Evolutionary conservation across 30 jellyfish, hydroid and myxozoan genomes (phyloP), one percentile per base, ranked within the genome.

Genomic region (Morbakka virulenta): DNA sequence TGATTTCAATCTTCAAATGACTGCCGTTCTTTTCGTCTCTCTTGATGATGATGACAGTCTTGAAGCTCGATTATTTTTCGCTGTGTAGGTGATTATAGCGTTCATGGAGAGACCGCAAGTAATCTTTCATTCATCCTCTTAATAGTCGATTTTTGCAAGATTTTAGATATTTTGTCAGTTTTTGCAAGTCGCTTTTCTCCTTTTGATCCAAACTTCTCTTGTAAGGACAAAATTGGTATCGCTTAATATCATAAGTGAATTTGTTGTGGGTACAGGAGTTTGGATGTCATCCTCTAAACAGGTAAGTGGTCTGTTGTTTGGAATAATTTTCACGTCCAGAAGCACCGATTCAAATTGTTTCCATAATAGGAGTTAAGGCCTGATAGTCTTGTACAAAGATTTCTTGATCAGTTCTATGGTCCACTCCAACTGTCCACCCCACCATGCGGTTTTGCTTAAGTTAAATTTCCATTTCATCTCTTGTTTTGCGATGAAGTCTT

Each of bases 51-150:
- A 77, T 69, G 32, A 76, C 87, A 24, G 3, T 21, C 28, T 74
- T 74, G 21, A 61, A 32, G 34, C 35, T 26, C 23, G 48, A 20
- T 53, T 35, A 32, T 77, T 64, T 79, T 23, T 67, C 83, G 35
- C 48, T 65, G 65, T 79, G 93, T 33, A 49, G 48, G 34, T 67
- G 35, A 52, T 77, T 71, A 52, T 86, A 93, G 50, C 93, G 47
- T 51, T 86, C 93, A 27, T 93, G 67, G 22, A 86, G 89, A 28
- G 57, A 41, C 57, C 57, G 9, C 57, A 9, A 17, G 57, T 41
- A 41, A 6, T 41, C 57, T 17, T 41, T 41, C 17, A 17, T 41
- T 17, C 57, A 41, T 41, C 17, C 13, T 9, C 57, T 41, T 17
- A 9, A 41, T 17, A 41, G 13, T 41, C 17, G 57, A 17, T 41